These are phyloP conservation scores for Cryptotis parvus DNA, from an alignment of 2,113 vertebrate genomes.

Conservation along the genomic window DNA sequence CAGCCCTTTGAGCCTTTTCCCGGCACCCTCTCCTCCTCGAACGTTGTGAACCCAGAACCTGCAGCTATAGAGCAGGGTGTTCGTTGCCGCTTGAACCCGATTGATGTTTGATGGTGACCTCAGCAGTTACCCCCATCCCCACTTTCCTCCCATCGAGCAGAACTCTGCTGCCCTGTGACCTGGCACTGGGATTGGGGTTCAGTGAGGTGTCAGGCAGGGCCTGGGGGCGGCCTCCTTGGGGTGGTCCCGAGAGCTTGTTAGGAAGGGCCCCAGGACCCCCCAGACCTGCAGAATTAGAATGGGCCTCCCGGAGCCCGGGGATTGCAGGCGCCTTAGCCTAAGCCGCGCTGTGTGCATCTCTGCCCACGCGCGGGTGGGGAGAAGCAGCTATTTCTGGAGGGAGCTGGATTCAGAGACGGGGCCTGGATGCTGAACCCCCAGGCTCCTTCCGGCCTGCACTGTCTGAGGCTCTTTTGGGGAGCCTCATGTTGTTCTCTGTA, in stretches of 20 bases:
- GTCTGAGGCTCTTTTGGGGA: background rate
- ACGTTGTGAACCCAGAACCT: too few species aligned
- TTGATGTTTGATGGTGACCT: too few species aligned
- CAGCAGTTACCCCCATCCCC: too few species aligned
- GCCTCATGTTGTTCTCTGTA: too few species aligned
- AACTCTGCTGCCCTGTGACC: too few species aligned
- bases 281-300: background rate
- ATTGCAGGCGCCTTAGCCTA: background rate
- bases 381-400: slow-evolving; percentile 17
- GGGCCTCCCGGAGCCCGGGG: background rate
- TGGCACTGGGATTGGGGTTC: too few species aligned
- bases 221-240: background rate
- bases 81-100: too few species aligned
- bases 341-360: background rate
- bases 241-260: background rate
- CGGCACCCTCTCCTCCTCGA: too few species aligned
- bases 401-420: slow-evolving; percentile 26
- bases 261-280: background rate
- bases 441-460: slow-evolving; percentile 1
- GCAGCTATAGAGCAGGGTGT: too few species aligned
- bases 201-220: too few species aligned
- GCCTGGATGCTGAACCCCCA: background rate
- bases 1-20: too few species aligned
- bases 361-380: background rate
- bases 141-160: too few species aligned